A percentile compares a stretch with the other conserved stretches of the same genome.
These are phyloP conservation scores for Drosophila neonasuta DNA, from an alignment of 2,888 invertebrate species.

Conservation along the genomic window DNA sequence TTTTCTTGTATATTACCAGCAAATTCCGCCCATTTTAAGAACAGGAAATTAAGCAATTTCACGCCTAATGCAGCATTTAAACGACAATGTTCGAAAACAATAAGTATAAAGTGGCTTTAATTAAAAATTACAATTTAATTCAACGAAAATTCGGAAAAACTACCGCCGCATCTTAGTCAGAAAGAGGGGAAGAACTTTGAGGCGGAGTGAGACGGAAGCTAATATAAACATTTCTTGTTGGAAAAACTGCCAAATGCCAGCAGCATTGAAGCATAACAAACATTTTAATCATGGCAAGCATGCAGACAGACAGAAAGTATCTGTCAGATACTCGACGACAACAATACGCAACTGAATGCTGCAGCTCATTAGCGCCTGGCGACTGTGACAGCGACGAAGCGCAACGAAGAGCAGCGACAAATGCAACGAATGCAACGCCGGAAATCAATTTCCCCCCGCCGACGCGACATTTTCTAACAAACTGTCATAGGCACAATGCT, in stretches of 20 bases:
- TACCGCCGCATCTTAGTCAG: background rate
- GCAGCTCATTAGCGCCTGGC: constrained; percentile 75
- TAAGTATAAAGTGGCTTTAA: constrained; percentile 66
- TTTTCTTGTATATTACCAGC: constrained; percentile 1
- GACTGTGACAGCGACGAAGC: constrained; percentile 67
- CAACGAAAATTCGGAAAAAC: constrained; percentile 27
- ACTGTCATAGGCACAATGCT: constrained; percentile 36
- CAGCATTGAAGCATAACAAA: constrained; percentile 73
- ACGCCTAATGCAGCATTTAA: constrained; percentile 60
- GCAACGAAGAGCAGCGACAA: constrained; percentile 52
- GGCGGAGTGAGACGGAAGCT: constrained; percentile 31
- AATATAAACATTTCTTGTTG: constrained; percentile 43
- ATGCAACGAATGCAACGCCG: constrained; percentile 50
- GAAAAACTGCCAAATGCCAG: constrained; percentile 31
- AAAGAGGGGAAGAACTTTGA: background rate
- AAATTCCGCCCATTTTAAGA: constrained; percentile 17
- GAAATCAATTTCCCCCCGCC: constrained; percentile 64
- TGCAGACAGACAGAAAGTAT: constrained; percentile 53
- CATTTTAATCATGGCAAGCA: constrained; percentile 66
- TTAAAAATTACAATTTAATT: constrained; percentile 71
- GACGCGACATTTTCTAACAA: background rate
- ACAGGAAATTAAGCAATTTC: constrained; percentile 70
- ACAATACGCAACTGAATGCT: constrained; percentile 51
- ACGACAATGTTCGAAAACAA: constrained; percentile 37
- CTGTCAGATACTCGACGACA: constrained; percentile 59